Evolutionary conservation across 2,797 vertebrate genomes (phyloP), one percentile per base, ranked within the genome.

Genomic region (Arctocebus calabarensis): DNA sequence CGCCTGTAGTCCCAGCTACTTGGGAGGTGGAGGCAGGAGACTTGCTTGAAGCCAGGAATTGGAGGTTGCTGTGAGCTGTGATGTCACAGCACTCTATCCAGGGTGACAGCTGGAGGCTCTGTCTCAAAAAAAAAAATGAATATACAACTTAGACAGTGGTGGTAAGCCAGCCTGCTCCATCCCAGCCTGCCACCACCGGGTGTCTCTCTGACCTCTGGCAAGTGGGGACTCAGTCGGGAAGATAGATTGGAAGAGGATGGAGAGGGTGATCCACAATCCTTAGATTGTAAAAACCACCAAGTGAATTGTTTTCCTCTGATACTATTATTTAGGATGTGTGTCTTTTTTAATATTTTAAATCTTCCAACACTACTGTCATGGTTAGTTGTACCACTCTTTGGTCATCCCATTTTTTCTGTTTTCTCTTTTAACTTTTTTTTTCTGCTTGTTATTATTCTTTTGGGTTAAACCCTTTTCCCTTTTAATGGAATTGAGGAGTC

Each of bases 211-310:
- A 40, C 88, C 52, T 48, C 27, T 0, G 59, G 43, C 29, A 0
- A 70, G 22, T 34, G 52, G 23, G 79, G n/a, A 27, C 77, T 94
- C 37, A 9, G 78, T 96, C 55, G 94, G 61, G 74, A 62, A 92
- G 83, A 43, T 27, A 73, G 45, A 71, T 78, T 34, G 40, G 11
- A 81, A 48, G 32, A 87, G 45, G 55, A 29, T 14, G 7, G 6
- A 52, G 73, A 23, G 45, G 22, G 20, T 59, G 25, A 14, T 17
- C 23, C 45, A 32, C 71, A 43, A 48, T 27, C 19, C 79, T 89
- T 37, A 1, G 22, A 34, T 61, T 48, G 11, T 59, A 14, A 43
- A 17, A 45, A 32, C 62, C 2, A 20, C 57, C 22, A 62, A 57
- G 3, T 64, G 61, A 83, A 40, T 23, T 2, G 62, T 68, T 81